Conservation (phyloP, 1,140 invertebrate species). For the Drosophila paulistorum region DNA sequence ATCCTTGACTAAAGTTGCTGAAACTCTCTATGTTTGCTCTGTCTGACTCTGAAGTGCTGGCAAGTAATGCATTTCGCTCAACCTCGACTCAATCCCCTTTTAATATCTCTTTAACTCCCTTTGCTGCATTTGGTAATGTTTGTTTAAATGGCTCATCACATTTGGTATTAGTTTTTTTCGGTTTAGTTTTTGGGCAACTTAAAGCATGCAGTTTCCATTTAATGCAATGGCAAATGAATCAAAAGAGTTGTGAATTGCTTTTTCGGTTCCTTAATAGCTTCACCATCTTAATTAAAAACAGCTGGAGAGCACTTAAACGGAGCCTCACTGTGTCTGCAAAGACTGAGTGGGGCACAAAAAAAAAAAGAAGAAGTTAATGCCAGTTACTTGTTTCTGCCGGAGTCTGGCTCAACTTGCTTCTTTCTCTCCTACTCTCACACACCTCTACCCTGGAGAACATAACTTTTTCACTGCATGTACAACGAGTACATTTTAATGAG, state of each 20-base stretch:
- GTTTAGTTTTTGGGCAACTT: slow-evolving; percentile 28
- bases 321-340: slow-evolving; percentile 18
- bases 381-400: slow-evolving; percentile 19
- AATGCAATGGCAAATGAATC: slow-evolving; percentile 53
- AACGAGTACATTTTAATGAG: slow-evolving; percentile 73
- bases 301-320: slow-evolving; percentile 26
- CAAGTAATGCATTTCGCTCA: slow-evolving; percentile 55
- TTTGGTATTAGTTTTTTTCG: slow-evolving; percentile 54
- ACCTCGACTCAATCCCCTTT: slow-evolving; percentile 17
- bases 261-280: slow-evolving; percentile 26
- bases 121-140: slow-evolving; percentile 45
- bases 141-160: slow-evolving; percentile 73
- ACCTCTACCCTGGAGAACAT: slow-evolving; percentile 32
- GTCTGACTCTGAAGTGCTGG: slow-evolving; percentile 67
- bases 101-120: slow-evolving; percentile 26
- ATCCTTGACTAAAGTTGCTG: slow-evolving; percentile 59
- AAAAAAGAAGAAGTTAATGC: slow-evolving; percentile 45
- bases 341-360: background rate
- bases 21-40: slow-evolving; percentile 52
- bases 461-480: slow-evolving; percentile 62
- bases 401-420: slow-evolving; percentile 13
- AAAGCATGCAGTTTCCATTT: slow-evolving; percentile 59
- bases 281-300: slow-evolving; percentile 53
- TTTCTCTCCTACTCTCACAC: background rate
- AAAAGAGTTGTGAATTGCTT: slow-evolving; percentile 43